phyloP scores from a whole-genome alignment of 1,140 invertebrate genomes.

The Rhizoglyphus robini region DNA sequence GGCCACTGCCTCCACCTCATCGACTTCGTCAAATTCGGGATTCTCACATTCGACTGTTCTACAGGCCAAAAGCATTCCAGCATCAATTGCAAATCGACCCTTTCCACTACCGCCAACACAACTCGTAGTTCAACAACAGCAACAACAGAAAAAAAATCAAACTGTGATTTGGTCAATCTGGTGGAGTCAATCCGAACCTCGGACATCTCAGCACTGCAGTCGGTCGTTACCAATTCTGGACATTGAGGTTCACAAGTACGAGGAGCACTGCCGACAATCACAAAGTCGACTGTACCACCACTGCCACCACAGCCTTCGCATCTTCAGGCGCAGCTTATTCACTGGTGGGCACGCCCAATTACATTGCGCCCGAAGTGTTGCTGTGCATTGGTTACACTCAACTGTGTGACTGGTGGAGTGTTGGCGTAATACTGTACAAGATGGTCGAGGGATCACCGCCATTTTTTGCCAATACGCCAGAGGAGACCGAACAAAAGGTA shows the following conservation, averaged over 20 bases:
- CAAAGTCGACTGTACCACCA: constrained; percentile 17
- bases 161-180: constrained; percentile 27
- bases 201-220: constrained; percentile 24
- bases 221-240: background rate
- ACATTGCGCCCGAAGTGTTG: constrained; percentile 93
- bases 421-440: constrained; percentile 96
- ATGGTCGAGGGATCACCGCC: constrained; percentile 97
- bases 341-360: constrained; percentile 92
- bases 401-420: constrained; percentile 99
- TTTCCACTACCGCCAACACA: too few relatives aligned
- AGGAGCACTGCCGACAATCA: too few relatives aligned
- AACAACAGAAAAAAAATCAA: background rate
- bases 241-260: background rate
- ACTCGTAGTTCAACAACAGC: too few relatives aligned
- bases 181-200: constrained; percentile 29
- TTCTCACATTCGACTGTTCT: too few relatives aligned
- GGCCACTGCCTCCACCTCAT: background rate
- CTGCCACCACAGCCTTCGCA: too few relatives aligned
- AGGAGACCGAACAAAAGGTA: constrained; percentile 94
- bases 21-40: background rate
- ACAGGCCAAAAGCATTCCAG: too few relatives aligned
- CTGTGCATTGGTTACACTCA: constrained; percentile 74
- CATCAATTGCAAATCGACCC: too few relatives aligned
- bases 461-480: constrained; percentile 79
- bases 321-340: too few relatives aligned